Conservation (phyloP, 2,113 vertebrate species). For the Oxygymnocypris stewartii region DNA sequence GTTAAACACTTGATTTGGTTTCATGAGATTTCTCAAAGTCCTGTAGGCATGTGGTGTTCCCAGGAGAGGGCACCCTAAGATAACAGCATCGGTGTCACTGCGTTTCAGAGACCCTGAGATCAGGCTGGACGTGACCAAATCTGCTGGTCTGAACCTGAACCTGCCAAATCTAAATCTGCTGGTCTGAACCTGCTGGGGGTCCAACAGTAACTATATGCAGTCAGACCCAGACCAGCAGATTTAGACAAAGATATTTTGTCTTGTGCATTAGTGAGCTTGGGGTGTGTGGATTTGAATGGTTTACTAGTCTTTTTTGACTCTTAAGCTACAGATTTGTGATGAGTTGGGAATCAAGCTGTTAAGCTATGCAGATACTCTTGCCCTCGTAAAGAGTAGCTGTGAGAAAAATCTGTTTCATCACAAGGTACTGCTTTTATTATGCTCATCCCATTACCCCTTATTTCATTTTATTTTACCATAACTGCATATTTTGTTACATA, state of each 20-base stretch:
- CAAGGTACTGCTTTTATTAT: not conserved
- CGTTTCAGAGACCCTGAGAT: not conserved
- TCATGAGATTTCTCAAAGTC: too few relatives aligned
- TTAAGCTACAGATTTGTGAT: too few relatives aligned
- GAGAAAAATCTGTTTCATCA: not conserved
- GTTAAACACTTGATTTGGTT: not conserved
- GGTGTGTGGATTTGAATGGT: too few relatives aligned
- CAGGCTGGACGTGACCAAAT: not conserved
- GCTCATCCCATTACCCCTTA: not conserved
- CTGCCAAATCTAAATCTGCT: too few relatives aligned
- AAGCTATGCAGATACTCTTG: not conserved
- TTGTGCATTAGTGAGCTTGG: too few relatives aligned
- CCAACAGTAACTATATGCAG: too few relatives aligned
- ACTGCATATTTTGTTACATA: not conserved
- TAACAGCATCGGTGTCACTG: not conserved
- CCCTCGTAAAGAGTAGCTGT: not conserved
- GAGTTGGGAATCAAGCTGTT: too few relatives aligned
- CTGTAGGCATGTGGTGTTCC: not conserved
- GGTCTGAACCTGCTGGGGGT: too few relatives aligned
- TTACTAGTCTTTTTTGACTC: too few relatives aligned
- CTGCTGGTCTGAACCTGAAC: too few relatives aligned
- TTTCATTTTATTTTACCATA: not conserved
- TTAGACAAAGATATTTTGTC: too few relatives aligned
- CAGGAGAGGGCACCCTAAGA: not conserved
- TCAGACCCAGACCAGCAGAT: too few relatives aligned